Conservation (phyloP, 2,113 vertebrate species). For the Bucco capensis region DNA sequence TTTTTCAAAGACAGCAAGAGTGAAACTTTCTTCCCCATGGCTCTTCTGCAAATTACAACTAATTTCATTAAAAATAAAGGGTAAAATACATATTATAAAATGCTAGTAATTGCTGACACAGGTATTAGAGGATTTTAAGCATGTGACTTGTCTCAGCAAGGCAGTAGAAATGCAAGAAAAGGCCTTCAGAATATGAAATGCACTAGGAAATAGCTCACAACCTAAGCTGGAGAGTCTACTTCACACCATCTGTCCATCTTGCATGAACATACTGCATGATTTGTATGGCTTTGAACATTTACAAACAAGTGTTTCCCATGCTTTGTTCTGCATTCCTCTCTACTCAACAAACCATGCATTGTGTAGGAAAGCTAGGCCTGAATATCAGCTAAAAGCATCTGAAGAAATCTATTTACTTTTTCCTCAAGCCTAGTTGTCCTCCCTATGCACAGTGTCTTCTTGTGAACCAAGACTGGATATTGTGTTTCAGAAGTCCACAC, state of each 20-base stretch:
- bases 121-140: not conserved
- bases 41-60: not conserved
- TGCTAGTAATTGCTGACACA: not conserved
- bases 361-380: not conserved
- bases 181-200: not conserved
- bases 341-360: not conserved
- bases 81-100: not conserved
- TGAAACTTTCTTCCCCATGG: not conserved
- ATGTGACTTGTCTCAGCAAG: not conserved
- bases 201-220: not conserved
- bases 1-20: not conserved
- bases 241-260: not conserved
- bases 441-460: not conserved
- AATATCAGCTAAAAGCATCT: not conserved
- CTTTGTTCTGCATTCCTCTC: not conserved
- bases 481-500: not conserved
- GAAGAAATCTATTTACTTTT: not conserved
- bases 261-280: not conserved
- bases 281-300: not conserved
- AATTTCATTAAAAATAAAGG: not conserved
- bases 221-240: not conserved
- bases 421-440: not conserved
- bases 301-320: not conserved
- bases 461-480: not conserved
- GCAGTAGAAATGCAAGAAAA: not conserved